These are phyloP conservation scores for Anguilla megastoma DNA, from an alignment of 2,797 vertebrate species.

Conservation along the genomic window DNA sequence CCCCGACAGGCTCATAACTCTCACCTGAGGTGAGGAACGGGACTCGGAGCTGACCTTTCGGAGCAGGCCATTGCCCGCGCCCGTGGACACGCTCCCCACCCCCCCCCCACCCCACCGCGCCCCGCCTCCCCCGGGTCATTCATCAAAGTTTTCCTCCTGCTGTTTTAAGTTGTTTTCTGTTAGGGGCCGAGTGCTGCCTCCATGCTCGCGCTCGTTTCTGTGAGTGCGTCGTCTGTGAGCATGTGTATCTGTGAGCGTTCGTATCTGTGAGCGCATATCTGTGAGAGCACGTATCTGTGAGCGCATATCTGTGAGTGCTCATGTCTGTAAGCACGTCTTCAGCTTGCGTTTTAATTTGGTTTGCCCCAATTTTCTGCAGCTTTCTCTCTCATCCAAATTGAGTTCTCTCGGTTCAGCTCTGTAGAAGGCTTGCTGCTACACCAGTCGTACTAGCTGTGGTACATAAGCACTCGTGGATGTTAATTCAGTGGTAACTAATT, in stretches of 20 bases:
- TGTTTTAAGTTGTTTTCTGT: not conserved
- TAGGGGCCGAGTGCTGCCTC: not conserved
- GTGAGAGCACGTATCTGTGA: too few species aligned
- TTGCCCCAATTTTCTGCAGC: not conserved
- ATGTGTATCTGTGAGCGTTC: too few species aligned
- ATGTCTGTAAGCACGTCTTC: too few species aligned
- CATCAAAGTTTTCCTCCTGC: not conserved
- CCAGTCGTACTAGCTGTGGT: not conserved
- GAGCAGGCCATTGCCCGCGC: not conserved
- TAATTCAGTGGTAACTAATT: not conserved
- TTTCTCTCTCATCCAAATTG: not conserved
- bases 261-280: too few species aligned
- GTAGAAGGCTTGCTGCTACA: not conserved
- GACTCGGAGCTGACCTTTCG: not conserved
- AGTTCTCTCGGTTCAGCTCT: not conserved
- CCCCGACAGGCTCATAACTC: not conserved
- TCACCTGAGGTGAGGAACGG: constrained; percentile 1
- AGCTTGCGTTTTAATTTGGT: not conserved
- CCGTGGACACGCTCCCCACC: not conserved
- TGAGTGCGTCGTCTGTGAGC: not conserved
- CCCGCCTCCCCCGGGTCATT: not conserved
- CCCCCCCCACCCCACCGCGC: too few species aligned
- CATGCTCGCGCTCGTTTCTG: not conserved
- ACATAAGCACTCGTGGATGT: not conserved
- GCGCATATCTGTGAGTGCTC: too few species aligned